phyloP scores from a whole-genome alignment of 2,888 invertebrate species.

The Epirrita christyi region DNA sequence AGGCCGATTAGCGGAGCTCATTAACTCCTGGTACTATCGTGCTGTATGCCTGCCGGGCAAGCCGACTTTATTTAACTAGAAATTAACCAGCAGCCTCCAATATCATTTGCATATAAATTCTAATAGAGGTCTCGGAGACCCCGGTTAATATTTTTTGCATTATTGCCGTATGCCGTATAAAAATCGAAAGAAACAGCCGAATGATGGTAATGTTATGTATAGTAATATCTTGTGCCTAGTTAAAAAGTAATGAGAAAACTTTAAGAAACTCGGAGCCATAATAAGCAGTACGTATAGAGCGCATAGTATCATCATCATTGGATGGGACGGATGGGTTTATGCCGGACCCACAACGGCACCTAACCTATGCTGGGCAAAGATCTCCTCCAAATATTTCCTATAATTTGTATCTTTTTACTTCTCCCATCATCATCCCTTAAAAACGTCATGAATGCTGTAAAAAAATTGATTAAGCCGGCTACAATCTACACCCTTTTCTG shows the following conservation, averaged over 20 bases:
- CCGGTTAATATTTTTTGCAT: conserved; percentile 19
- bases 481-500: too few relatives aligned
- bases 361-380: too few relatives aligned
- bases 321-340: too few relatives aligned
- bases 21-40: conserved; percentile 6
- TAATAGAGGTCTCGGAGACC: conserved; percentile 11
- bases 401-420: too few relatives aligned
- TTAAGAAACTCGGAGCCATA: background rate
- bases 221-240: conserved; percentile 21
- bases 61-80: conserved; percentile 19
- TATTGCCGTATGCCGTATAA: conserved; percentile 15
- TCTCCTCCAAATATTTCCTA: too few relatives aligned
- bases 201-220: conserved; percentile 9
- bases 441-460: too few relatives aligned
- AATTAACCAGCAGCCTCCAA: conserved; percentile 19
- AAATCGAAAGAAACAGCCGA: conserved; percentile 11
- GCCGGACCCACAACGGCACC: too few relatives aligned
- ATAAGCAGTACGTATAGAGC: background rate
- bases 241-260: conserved; percentile 15
- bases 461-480: too few relatives aligned
- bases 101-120: conserved; percentile 29
- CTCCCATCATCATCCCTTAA: too few relatives aligned
- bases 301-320: too few relatives aligned
- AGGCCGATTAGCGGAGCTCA: conserved; percentile 7
- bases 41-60: background rate